These are phyloP conservation scores for Zygaena filipendulae DNA, from an alignment of 2,888 invertebrate species.

Conservation along the genomic window DNA sequence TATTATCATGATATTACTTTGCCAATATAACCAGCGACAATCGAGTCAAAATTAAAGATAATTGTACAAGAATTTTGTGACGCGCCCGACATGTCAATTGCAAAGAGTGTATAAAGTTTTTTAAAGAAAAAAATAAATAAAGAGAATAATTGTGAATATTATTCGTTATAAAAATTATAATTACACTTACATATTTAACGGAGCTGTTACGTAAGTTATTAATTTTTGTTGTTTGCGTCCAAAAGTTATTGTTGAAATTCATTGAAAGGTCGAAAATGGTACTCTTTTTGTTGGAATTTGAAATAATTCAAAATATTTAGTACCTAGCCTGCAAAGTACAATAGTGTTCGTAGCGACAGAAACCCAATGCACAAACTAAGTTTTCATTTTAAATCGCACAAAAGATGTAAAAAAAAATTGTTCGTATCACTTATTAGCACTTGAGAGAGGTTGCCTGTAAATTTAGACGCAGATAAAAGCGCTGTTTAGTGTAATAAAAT, in stretches of 20 bases:
- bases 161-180: slow-evolving; percentile 26
- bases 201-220: too few relatives aligned
- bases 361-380: too few relatives aligned
- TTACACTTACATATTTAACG: slow-evolving; percentile 4
- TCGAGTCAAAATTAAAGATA: slow-evolving; percentile 35
- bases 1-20: slow-evolving; percentile 25
- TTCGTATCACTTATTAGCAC: too few relatives aligned
- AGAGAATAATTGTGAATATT: slow-evolving; percentile 39
- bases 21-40: slow-evolving; percentile 26
- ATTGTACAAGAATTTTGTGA: slow-evolving; percentile 56
- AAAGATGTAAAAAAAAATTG: too few relatives aligned
- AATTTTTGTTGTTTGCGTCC: neutral
- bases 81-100: slow-evolving; percentile 65
- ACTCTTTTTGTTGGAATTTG: neutral
- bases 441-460: too few relatives aligned
- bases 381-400: too few relatives aligned
- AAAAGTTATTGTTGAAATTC: neutral
- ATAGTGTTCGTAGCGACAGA: slow-evolving; percentile 45
- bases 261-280: too few relatives aligned
- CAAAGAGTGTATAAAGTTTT: slow-evolving; percentile 58
- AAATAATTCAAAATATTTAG: slow-evolving; percentile 14
- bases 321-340: slow-evolving; percentile 54
- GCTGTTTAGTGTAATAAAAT: too few relatives aligned
- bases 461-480: too few relatives aligned
- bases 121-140: too few relatives aligned